These are phyloP conservation scores for Julus scandinavius DNA, from an alignment of 2,888 invertebrate species.

Conservation along the genomic window DNA sequence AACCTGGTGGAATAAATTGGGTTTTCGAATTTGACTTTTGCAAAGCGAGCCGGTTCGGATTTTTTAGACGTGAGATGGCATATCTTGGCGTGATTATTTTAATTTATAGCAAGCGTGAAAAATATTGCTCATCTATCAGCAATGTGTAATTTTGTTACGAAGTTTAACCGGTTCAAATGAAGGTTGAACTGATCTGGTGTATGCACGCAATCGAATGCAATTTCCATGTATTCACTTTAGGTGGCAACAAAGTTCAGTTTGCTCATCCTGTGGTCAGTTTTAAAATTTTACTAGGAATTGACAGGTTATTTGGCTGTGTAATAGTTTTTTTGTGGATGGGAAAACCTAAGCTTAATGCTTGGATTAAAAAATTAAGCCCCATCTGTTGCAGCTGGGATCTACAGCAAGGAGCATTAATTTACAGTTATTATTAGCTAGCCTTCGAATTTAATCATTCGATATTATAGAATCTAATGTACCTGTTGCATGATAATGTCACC, in stretches of 20 bases:
- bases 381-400: no score
- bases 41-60: not conserved
- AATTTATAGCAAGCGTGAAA: not conserved
- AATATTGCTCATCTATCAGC: not conserved
- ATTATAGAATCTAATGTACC: not conserved
- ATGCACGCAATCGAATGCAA: not conserved
- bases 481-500: not conserved
- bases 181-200: not conserved
- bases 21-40: not conserved
- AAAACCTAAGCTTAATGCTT: no score
- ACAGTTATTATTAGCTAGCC: not conserved
- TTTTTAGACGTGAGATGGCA: not conserved
- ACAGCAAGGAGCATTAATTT: not conserved
- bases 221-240: not conserved
- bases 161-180: conserved; percentile 14
- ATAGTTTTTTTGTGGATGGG: no score
- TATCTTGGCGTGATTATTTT: not conserved
- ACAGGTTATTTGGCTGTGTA: not conserved
- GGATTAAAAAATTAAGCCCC: no score
- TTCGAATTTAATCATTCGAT: not conserved
- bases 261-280: conserved; percentile 24
- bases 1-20: not conserved
- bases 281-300: not conserved
- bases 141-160: not conserved
- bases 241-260: conserved; percentile 3